Evolutionary conservation across 2,888 invertebrate genomes (phyloP), one percentile per base, ranked within the genome.

Genomic region (Euzophera pinguis): DNA sequence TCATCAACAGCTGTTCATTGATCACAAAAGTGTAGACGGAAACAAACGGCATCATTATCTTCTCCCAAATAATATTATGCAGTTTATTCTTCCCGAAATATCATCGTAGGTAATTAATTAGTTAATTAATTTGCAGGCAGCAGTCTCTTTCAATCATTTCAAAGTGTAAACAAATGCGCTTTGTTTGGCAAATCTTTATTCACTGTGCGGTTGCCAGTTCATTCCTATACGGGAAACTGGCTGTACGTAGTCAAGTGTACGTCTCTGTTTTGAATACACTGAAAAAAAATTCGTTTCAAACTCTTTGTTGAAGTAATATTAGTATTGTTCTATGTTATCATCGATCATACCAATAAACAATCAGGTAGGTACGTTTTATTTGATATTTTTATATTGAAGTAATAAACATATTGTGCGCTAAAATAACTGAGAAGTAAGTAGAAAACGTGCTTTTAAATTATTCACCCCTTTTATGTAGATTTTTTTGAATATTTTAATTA

Each of bases 1-100:
- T 49, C 50, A 17, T 39, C 55, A 59, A 67, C 69, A 67, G 66
- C 65, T 65, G 63, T 63, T 64, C 57, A 54, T 50, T 55, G 52
- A 57, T 57, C 56, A 57, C 43, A 56, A 41, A 60, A 43, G 38
- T 53, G 56, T 41, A 47, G 48, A 52, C 53, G 54, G 53, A 53
- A 48, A 17, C n/a, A 35, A 35, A 38, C n/a, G 3, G 12, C 37
- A 3, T 10, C 37, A 13, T 38, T 38, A 8, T 7, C 4, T 6
- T 6, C 6, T 14, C 14, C 38, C 38, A 14, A 38, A 38, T 38
- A 38, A 38, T 38, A 38, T 14, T 6, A n/a, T 6, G 38, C 32
- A 4, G 32, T 32, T 32, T 32, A 32, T 32, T 32, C 7, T 38
- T 38, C 12, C 38, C 6, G 13, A 22, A 43, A 8, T 43, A 14